Evolutionary conservation across 1,140 invertebrate species (phyloP), one percentile per base, ranked within the genome.

Genomic region (Sweltsa coloradensis): DNA sequence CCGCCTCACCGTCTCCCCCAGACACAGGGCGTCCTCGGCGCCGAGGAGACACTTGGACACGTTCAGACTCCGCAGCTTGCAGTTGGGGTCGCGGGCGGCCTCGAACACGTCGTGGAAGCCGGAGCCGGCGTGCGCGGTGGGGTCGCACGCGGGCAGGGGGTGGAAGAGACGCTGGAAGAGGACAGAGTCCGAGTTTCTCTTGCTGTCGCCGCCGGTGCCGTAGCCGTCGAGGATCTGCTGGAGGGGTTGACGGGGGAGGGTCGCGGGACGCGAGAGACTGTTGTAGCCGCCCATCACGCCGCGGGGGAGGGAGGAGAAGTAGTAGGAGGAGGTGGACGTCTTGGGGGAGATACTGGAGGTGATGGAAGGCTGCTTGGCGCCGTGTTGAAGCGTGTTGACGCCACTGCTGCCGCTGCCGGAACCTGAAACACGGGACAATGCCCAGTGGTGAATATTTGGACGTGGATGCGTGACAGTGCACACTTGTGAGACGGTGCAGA

Each of bases 1-100:
- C 24, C 65, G 62, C 34, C 72, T 57, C 29, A 75, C 62, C 7
- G 70, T 73, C 53, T 74, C 72, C 6, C 72, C 72, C 13, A 74
- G 57, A 53, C 72, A 75, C 37, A 71, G 66, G 18, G 72, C 65
- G 51, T 75, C 72, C 48, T 73, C 66, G 37, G 65, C 62, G 22
- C 62, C 46, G 3, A 47, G 31, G 34, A 57, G 53, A 51, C 50
- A 62, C 47, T 65, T 64, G 41, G 56, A 70, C 34, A 75, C 64
- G 55, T 74, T 73, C 37, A 75, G 57, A 49, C 66, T 68, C 49
- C 68, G 61, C 29, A 75, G 58, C 37, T 67, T 68, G 47, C 68
- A 72, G 37, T 58, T 60, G 2, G 66, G 60, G 23, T 68, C 64
- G 22, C 70, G 60, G 51, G 66, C 63, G 13, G 68, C 64, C 27